Evolutionary conservation across 92 coral and sea anemone genomes (phyloP).

Genomic region (Actinernus sp.): DNA sequence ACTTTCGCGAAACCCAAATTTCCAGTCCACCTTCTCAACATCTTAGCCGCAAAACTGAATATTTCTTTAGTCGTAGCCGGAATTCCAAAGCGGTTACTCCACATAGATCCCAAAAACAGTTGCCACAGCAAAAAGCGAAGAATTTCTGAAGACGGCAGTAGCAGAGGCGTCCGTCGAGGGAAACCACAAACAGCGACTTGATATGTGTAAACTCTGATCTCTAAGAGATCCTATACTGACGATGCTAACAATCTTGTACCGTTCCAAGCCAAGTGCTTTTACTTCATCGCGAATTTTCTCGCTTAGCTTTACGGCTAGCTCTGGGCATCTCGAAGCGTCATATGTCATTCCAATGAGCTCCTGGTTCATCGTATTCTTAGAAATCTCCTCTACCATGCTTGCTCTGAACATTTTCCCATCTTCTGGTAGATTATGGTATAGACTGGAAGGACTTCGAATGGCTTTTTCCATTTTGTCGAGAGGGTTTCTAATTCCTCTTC

Average conservation of each 20-base stretch:
- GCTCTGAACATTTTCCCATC: constrained; percentile 8
- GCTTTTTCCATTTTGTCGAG: no score
- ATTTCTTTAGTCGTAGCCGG: no score
- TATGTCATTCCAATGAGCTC: constrained; percentile 44
- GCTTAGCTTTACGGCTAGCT: constrained; percentile 55
- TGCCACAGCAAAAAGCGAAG: constrained; percentile 76
- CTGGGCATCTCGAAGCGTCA: constrained; percentile 54
- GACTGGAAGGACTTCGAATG: no score
- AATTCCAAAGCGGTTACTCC: no score
- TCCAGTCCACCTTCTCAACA: no score
- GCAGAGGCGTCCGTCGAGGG: constrained; percentile 59
- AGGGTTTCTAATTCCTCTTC: no score
- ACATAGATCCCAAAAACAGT: constrained; percentile 70
- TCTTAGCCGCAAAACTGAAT: no score
- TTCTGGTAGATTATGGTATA: no score
- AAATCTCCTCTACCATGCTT: constrained; percentile 34
- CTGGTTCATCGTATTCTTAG: constrained; percentile 35
- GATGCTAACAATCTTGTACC: constrained; percentile 66
- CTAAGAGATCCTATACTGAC: constrained; percentile 69
- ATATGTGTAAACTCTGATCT: constrained; percentile 50
- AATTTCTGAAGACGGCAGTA: constrained; percentile 63
- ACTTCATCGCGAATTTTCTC: constrained; percentile 67
- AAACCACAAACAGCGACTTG: constrained; percentile 78
- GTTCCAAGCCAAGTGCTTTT: constrained; percentile 41
- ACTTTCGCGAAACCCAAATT: no score